These are phyloP conservation scores for Pachyuromys duprasi DNA, from an alignment of 2,797 vertebrate species.

Conservation along the genomic window DNA sequence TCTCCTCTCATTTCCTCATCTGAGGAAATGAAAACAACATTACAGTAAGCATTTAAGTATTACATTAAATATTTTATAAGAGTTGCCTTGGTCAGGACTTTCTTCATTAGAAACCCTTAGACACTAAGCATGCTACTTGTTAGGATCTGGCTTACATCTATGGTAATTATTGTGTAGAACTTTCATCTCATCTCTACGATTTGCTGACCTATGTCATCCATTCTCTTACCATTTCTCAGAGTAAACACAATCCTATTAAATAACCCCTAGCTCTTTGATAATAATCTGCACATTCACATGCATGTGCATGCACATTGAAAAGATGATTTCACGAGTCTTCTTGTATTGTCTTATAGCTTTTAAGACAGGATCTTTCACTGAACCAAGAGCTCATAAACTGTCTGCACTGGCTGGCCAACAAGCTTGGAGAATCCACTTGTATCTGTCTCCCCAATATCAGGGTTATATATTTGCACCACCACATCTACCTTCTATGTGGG, in stretches of 20 bases:
- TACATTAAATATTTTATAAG: too few species aligned
- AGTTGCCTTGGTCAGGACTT: neutral
- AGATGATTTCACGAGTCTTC: neutral
- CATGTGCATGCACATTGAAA: neutral
- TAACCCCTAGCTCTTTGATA: neutral
- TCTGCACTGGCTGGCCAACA: neutral
- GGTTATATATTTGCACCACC: neutral
- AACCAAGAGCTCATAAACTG: too few species aligned
- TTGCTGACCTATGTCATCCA: neutral
- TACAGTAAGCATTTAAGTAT: too few species aligned
- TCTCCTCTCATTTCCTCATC: too few species aligned
- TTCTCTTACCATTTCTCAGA: neutral
- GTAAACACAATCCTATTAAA: neutral
- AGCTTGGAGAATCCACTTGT: neutral
- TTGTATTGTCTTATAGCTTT: neutral
- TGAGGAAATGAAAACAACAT: too few species aligned
- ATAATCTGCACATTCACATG: neutral
- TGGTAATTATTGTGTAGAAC: neutral
- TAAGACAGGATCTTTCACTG: neutral
- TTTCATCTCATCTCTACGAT: neutral
- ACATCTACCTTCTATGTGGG: neutral
- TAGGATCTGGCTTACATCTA: neutral
- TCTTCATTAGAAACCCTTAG: neutral
- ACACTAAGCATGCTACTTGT: neutral
- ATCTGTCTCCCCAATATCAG: neutral